Percentiles rank a stretch among this genome's conserved stretches.
Evolutionary conservation across 2,888 invertebrate species (phyloP).

Genomic region (Drosophila cognata): DNA sequence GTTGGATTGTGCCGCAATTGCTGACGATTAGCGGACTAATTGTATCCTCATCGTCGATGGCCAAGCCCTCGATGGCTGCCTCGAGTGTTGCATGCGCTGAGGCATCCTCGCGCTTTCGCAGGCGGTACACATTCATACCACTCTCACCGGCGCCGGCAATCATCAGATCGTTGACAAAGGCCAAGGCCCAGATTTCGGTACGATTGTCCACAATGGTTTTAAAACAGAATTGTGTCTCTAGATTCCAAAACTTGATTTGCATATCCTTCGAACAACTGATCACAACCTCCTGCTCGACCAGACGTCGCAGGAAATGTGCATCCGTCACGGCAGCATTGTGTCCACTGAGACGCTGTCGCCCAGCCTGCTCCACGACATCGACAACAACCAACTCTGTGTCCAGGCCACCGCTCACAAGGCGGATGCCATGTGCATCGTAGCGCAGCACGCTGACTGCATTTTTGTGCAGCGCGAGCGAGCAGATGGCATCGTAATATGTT

Average conservation of each 20-base stretch:
- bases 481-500: conserved; percentile 86
- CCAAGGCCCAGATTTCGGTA: conserved; percentile 95
- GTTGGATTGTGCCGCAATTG: conserved; percentile 92
- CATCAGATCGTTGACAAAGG: conserved; percentile 91
- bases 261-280: conserved; percentile 96
- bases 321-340: conserved; percentile 96
- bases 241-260: conserved; percentile 98
- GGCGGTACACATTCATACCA: conserved; percentile 93
- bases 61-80: conserved; percentile 84
- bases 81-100: conserved; percentile 86
- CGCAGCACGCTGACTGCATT: conserved; percentile 92
- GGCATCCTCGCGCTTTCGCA: conserved; percentile 86
- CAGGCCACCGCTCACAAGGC: conserved; percentile 93
- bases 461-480: conserved; percentile 92
- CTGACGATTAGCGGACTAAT: conserved; percentile 89
- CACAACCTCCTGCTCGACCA: conserved; percentile 86
- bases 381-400: conserved; percentile 97
- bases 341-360: conserved; percentile 94
- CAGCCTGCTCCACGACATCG: conserved; percentile 96
- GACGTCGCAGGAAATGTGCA: conserved; percentile 88
- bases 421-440: conserved; percentile 93
- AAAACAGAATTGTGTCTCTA: conserved; percentile 97
- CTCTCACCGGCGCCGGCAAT: conserved; percentile 95
- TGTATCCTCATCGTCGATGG: conserved; percentile 82
- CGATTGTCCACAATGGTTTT: conserved; percentile 96